These are phyloP conservation scores for Drosophila insularis DNA, from an alignment of 1,140 invertebrate genomes.

Conservation along the genomic window DNA sequence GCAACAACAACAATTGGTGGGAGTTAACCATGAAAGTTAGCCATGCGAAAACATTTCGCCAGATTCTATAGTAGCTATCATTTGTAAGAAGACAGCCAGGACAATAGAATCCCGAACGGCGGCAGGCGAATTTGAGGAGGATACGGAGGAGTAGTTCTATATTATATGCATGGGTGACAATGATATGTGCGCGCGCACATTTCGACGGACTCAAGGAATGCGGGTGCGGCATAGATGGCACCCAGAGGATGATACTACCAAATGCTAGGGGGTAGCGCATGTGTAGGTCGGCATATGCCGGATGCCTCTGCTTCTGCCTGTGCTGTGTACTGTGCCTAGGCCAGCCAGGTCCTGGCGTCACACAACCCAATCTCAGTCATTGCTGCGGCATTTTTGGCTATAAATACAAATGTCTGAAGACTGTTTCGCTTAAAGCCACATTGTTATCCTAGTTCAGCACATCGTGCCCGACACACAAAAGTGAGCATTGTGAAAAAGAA, in stretches of 20 bases:
- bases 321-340: conserved; percentile 4
- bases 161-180: conserved; percentile 45
- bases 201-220: background rate
- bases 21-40: conserved; percentile 70
- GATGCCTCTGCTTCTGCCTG: background rate
- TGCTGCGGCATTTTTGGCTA: conserved; percentile 60
- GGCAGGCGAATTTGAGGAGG: conserved; percentile 22
- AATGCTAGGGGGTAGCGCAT: conserved; percentile 55
- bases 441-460: conserved; percentile 78
- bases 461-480: conserved; percentile 37
- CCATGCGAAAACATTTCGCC: conserved; percentile 74
- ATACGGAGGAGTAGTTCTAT: conserved; percentile 24
- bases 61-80: conserved; percentile 38
- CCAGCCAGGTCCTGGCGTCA: conserved; percentile 59
- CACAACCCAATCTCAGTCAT: conserved; percentile 56
- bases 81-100: conserved; percentile 47
- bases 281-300: conserved; percentile 54
- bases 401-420: conserved; percentile 81
- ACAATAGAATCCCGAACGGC: conserved; percentile 36
- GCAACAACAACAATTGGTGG: conserved; percentile 24
- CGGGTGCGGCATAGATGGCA: conserved; percentile 64
- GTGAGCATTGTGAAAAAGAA: conserved; percentile 8
- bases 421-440: conserved; percentile 78
- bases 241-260: conserved; percentile 44
- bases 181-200: conserved; percentile 67